Evolutionary conservation across 2,888 invertebrate species (phyloP).

Genomic region (Auanema freiburgensis): DNA sequence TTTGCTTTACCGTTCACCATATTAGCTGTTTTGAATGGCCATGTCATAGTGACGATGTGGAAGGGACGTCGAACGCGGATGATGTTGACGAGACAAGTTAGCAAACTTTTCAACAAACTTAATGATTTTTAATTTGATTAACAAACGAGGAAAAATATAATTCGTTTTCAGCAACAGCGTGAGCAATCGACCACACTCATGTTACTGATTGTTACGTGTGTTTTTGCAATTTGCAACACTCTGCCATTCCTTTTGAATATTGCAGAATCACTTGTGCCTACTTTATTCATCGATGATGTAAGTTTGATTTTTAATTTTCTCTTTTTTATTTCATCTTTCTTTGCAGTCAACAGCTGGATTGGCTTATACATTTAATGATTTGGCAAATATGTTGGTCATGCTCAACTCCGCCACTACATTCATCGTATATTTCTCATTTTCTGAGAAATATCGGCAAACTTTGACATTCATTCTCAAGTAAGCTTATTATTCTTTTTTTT

Average conservation of each 20-base stretch:
- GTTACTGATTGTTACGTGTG: constrained; percentile 59
- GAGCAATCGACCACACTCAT: constrained; percentile 61
- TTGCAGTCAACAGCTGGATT: constrained; percentile 42
- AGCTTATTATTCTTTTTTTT: constrained; percentile 8
- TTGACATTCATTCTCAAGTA: constrained; percentile 47
- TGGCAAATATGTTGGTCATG: constrained; percentile 57
- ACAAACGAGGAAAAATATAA: not conserved
- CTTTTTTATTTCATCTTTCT: not conserved
- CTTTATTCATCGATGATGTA: constrained; percentile 40
- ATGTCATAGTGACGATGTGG: constrained; percentile 53
- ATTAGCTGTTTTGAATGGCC: constrained; percentile 55
- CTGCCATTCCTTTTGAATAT: constrained; percentile 58
- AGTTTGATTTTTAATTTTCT: constrained; percentile 4
- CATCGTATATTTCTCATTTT: constrained; percentile 58
- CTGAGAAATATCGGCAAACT: constrained; percentile 57
- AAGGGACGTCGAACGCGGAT: constrained; percentile 45
- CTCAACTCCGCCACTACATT: constrained; percentile 61
- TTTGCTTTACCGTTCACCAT: constrained; percentile 59
- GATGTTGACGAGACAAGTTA: constrained; percentile 55
- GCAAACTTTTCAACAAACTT: constrained; percentile 1
- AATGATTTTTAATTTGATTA: not conserved
- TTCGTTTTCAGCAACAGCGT: constrained; percentile 51
- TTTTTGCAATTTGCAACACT: constrained; percentile 59
- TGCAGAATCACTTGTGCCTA: constrained; percentile 54
- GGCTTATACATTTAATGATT: constrained; percentile 58